Evolutionary conservation across 2,113 vertebrate species (phyloP), one percentile per base, ranked within the genome.

Genomic region (Lamprotornis superbus): DNA sequence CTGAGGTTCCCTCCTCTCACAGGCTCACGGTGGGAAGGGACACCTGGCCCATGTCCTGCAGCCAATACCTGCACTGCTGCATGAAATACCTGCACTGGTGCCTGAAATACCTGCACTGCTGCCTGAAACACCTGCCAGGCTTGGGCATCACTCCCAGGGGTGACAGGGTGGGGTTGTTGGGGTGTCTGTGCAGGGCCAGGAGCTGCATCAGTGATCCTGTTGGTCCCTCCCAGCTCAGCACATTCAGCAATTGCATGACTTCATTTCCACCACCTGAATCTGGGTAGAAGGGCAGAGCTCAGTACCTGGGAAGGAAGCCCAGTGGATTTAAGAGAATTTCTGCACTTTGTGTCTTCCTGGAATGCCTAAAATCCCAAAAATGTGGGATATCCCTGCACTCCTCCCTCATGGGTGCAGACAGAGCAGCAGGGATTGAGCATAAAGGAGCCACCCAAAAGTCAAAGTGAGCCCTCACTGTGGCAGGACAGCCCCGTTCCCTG

Each of bases 121-220:
- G 19, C 33, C 16, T 15, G 10, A 12, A 49, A 31, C 4, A 8
- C 31, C 57, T 33, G 47, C 57, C 23, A 31, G 21, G 39, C n/a
- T 14, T 11, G n/a, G 39, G 7, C 69, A 33, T 1, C 0, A 2
- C 37, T 71, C 2, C 23, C 57, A 46, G 57, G 47, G 33, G 2
- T 21, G 57, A 5, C 46, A 33, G 46, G 39, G 8, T 15, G 18
- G 28, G 46, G 7, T 1, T 69, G 6, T 10, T 46, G 55, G 37
- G 73, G 46, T 15, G 46, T 35, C 44, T 59, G 25, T 5, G 83
- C 53, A 56, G 31, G 31, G 53, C 53, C 55, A n/a, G 55, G 20
- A 56, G 55, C 20, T 56, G 55, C 20, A n/a, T 56, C 31, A 56
- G 9, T 56, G 55, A 56, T 56, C 53, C 30, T 16, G 12, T 9